Evolutionary conservation across 2,888 invertebrate genomes (phyloP).

Genomic region (Brachypalpus laphriformis): DNA sequence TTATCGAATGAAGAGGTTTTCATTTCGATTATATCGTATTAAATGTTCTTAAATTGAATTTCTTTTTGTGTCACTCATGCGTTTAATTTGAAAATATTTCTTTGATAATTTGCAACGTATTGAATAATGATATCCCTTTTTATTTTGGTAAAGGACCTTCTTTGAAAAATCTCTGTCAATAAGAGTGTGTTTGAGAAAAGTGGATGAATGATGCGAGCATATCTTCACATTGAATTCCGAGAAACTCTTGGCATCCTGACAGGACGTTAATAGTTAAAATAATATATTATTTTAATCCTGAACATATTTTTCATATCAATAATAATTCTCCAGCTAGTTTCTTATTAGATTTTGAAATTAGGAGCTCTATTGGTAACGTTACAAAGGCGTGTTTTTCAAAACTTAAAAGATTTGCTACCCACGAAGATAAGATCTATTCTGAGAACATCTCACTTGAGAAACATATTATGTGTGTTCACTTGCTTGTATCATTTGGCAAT

Average conservation of each 20-base stretch:
- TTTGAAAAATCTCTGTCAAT: not conserved
- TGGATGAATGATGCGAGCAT: not conserved
- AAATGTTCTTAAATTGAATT: constrained; percentile 56
- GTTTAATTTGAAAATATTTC: constrained; percentile 68
- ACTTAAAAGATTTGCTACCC: constrained; percentile 12
- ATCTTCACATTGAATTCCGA: not conserved
- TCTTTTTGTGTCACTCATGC: constrained; percentile 57
- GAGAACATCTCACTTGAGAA: constrained; percentile 11
- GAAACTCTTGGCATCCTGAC: not conserved
- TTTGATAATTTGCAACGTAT: constrained; percentile 52
- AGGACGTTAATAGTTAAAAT: constrained; percentile 1
- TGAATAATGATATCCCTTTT: not conserved
- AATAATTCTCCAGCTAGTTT: constrained; percentile 16
- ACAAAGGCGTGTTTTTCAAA: not conserved
- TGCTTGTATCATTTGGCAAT: constrained; percentile 32
- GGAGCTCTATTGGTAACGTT: not conserved
- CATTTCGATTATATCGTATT: constrained; percentile 56
- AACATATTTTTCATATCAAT: not conserved
- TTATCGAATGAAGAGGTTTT: constrained; percentile 26
- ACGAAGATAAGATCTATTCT: constrained; percentile 21
- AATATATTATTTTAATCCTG: not conserved
- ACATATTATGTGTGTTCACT: constrained; percentile 11
- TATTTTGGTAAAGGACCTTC: not conserved
- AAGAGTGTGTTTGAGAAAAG: not conserved
- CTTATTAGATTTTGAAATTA: not conserved